Evolutionary conservation across 2,113 vertebrate genomes (phyloP).

Genomic region (Pelecanoides urinatrix): DNA sequence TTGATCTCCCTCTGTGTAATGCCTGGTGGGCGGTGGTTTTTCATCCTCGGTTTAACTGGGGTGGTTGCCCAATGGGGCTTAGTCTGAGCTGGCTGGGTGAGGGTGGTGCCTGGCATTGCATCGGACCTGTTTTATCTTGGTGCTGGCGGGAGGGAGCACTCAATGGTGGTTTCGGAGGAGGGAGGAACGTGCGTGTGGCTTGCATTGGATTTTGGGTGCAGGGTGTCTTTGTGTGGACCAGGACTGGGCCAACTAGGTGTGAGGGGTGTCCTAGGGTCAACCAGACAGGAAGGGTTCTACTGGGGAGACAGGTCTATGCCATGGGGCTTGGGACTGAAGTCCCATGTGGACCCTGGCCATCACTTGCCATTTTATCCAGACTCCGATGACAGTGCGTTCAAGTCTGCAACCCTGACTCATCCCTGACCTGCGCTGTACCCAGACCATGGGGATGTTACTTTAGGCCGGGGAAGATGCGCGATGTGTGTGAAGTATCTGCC

Average conservation of each 20-base stretch:
- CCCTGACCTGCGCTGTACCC: background rate
- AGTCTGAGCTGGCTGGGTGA: background rate
- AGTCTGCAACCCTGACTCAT: background rate
- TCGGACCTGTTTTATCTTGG: background rate
- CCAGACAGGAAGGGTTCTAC: background rate
- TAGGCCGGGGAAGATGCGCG: rapidly evolving
- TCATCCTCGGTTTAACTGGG: background rate
- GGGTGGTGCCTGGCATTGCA: background rate
- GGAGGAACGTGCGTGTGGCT: rapidly evolving
- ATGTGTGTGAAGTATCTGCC: background rate
- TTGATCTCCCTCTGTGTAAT: background rate
- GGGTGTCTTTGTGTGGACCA: background rate
- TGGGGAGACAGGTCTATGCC: background rate
- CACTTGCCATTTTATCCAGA: background rate
- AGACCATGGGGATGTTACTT: background rate
- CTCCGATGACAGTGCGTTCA: rapidly evolving
- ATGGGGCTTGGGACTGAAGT: rapidly evolving
- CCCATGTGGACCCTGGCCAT: rapidly evolving
- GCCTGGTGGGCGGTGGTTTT: background rate
- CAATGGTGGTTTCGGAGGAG: background rate
- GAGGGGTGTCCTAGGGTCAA: background rate
- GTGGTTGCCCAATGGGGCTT: background rate
- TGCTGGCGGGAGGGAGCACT: background rate
- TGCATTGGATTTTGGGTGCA: background rate
- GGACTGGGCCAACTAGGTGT: background rate